Evolutionary conservation across 53 echinoderm and acorn worm species (phyloP).

Genomic region (Apostichopus leukothele): DNA sequence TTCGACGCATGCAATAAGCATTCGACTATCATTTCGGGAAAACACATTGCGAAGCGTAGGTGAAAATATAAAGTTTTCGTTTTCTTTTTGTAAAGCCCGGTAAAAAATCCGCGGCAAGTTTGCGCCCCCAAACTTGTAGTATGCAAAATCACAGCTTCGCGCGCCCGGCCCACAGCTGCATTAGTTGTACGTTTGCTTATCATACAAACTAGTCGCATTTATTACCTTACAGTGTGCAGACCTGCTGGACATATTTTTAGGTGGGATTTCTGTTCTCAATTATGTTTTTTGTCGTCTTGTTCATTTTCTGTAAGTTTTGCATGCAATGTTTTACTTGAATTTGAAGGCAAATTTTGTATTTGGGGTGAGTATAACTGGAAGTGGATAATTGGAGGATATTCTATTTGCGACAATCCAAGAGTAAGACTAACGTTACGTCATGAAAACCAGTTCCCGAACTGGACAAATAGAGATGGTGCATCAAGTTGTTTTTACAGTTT

Average conservation of each 20-base stretch:
- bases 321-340: too few relatives aligned
- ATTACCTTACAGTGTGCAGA: background rate
- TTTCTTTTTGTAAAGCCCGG: constrained; percentile 34
- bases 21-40: background rate
- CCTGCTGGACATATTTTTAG: background rate
- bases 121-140: constrained; percentile 17
- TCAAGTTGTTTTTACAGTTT: too few relatives aligned
- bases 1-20: background rate
- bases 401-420: too few relatives aligned
- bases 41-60: background rate
- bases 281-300: background rate
- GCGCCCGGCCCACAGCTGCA: constrained; percentile 1
- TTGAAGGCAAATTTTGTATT: too few relatives aligned
- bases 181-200: background rate
- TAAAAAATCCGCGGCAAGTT: constrained; percentile 40
- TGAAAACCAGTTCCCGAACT: too few relatives aligned
- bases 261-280: background rate
- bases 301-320: too few relatives aligned
- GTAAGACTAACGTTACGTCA: too few relatives aligned
- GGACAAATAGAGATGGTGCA: too few relatives aligned
- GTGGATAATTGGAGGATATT: too few relatives aligned
- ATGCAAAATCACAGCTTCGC: constrained; percentile 1
- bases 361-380: too few relatives aligned
- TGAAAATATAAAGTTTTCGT: background rate
- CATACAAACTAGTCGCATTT: background rate